Percentiles rank a stretch among this genome's conserved stretches.
These are phyloP conservation scores for Pecten maximus DNA, from an alignment of 2,888 invertebrate species.

Conservation along the genomic window DNA sequence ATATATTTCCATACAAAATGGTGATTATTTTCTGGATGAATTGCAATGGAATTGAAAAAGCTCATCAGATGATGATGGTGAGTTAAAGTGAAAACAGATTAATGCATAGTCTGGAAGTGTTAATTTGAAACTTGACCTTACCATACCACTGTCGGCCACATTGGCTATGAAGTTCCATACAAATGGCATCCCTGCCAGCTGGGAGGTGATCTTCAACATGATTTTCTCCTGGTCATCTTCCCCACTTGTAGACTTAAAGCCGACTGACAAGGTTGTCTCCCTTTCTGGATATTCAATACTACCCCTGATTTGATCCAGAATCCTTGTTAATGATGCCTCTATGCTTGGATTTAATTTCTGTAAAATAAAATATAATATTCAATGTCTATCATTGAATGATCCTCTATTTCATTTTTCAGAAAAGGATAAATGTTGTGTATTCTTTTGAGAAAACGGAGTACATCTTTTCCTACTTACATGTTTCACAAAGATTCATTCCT, in stretches of 20 bases:
- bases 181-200: conserved; percentile 77
- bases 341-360: conserved; percentile 78
- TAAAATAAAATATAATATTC: conserved; percentile 40
- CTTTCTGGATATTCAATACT: conserved; percentile 68
- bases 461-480: too few relatives aligned
- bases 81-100: neutral
- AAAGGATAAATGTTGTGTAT: too few relatives aligned
- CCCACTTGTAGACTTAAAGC: conserved; percentile 46
- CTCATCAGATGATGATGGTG: neutral
- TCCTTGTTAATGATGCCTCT: conserved; percentile 73
- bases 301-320: conserved; percentile 73
- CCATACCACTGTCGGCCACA: conserved; percentile 68
- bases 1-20: too few relatives aligned
- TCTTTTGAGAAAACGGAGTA: neutral
- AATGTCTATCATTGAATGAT: neutral
- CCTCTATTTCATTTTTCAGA: too few relatives aligned
- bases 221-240: conserved; percentile 54
- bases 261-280: conserved; percentile 57
- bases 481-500: too few relatives aligned
- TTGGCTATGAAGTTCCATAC: conserved; percentile 73
- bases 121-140: conserved; percentile 46
- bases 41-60: too few relatives aligned
- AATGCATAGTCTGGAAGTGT: neutral
- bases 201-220: conserved; percentile 68
- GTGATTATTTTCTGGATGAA: too few relatives aligned